Evolutionary conservation across 2,888 invertebrate genomes (phyloP), one percentile per base, ranked within the genome.

Genomic region (Eristalinus aeneus): DNA sequence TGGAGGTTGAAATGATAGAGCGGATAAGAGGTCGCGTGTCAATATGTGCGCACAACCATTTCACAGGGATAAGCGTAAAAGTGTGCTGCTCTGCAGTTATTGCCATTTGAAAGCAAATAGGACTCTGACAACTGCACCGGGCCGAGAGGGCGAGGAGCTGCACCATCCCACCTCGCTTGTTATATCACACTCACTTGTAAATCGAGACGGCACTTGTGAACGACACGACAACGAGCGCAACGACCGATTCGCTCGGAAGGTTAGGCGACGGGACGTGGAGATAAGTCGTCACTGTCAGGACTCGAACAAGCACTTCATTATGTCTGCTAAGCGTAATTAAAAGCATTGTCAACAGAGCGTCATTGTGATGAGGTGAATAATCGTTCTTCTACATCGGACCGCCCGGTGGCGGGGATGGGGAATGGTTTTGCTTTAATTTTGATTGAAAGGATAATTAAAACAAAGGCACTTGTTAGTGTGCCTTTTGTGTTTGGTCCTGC

Each of bases 271-370:
- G 22, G 16, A 11, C 27, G 27, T 27, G 5, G 39, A 58, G 58
- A 69, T 69, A 69, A 22, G 34, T 56, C 58, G 12, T 76, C 68
- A 32, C 61, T 68, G 58, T 32, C 75, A n/a, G 46, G 36, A 63
- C 69, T 54, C 20, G 56, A 64, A 69, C 64, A 71, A 77, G 39
- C 39, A 71, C 64, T 53, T 63, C 69, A 72, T 72, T 78, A 65
- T 78, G 60, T 65, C 72, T 65, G 72, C 34, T 69, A 39, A 69
- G 53, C 58, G 53, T 65, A 72, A 78, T 78, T 78, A 78, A 78
- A 78, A 78, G 78, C 72, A 72, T 53, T 78, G 78, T 78, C 78
- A 78, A 65, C 71, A 65, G 46, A 46, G 20, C 53, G 71, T 72
- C 72, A 58, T 58, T 60, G 58, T 34, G 46, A 72, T 65, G 53